A percentile compares a stretch with the other conserved stretches of the same genome.
Conservation (phyloP, 2,113 vertebrate species). For the Solea solea region DNA sequence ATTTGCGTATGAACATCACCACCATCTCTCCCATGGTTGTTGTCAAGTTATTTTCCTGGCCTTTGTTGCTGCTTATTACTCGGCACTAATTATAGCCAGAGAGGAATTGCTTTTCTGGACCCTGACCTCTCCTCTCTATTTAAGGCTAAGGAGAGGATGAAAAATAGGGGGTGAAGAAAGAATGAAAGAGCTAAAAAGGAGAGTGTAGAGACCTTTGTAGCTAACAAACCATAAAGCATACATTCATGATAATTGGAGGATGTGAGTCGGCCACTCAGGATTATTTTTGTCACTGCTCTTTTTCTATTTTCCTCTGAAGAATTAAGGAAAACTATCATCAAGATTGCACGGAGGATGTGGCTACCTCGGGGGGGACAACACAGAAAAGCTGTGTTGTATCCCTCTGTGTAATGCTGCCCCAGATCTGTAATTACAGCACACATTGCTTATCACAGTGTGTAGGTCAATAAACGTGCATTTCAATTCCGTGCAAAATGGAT, state of each 20-base stretch:
- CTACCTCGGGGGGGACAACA: slow-evolving; percentile 48
- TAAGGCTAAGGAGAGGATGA: slow-evolving; percentile 62
- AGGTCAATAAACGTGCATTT: slow-evolving; percentile 37
- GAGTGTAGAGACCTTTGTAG: slow-evolving; percentile 65
- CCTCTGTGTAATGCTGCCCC: slow-evolving; percentile 51
- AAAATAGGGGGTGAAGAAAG: slow-evolving; percentile 58
- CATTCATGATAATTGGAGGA: slow-evolving; percentile 82
- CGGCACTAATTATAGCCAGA: slow-evolving; percentile 82
- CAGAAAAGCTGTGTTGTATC: slow-evolving; percentile 40
- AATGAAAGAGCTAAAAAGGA: slow-evolving; percentile 58
- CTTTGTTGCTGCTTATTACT: slow-evolving; percentile 73
- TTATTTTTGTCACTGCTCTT: slow-evolving; percentile 46
- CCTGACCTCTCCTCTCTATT: slow-evolving; percentile 78
- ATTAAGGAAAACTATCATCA: slow-evolving; percentile 41
- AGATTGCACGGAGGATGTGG: slow-evolving; percentile 41
- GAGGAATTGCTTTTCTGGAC: slow-evolving; percentile 81
- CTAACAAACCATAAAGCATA: slow-evolving; percentile 80
- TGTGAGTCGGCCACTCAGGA: slow-evolving; percentile 58
- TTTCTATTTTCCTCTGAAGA: slow-evolving; percentile 39
- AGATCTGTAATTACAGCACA: slow-evolving; percentile 65
- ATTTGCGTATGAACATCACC: slow-evolving; percentile 65
- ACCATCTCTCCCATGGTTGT: slow-evolving; percentile 66
- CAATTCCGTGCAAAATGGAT: slow-evolving; percentile 4
- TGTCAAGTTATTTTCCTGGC: slow-evolving; percentile 67
- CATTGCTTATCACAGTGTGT: slow-evolving; percentile 30